Conservation (phyloP, 2,113 vertebrate genomes). For the Ictidomys tridecemlineatus region DNA sequence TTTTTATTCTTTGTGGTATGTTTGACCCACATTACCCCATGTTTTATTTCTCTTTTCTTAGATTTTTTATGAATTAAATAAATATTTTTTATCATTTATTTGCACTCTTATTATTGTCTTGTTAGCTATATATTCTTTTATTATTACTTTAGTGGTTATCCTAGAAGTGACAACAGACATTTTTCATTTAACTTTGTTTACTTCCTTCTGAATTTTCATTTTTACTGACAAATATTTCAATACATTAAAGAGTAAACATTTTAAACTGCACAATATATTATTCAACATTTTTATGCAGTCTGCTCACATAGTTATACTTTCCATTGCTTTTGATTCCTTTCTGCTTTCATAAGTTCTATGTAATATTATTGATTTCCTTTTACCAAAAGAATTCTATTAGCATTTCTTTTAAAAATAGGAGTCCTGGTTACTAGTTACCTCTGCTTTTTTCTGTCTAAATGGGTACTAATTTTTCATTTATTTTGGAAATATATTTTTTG, state of each 20-base stretch:
- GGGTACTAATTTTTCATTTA: not conserved
- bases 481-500: conserved; percentile 20
- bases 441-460: not conserved
- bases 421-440: not conserved
- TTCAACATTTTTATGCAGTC: not conserved
- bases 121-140: not conserved
- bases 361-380: not conserved
- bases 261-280: conserved; percentile 8
- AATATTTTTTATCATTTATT: not conserved
- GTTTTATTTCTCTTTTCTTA: not conserved
- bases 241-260: conserved; percentile 10
- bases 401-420: not conserved
- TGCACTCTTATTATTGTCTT: not conserved
- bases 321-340: not conserved
- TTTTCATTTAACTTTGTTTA: not conserved
- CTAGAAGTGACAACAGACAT: not conserved
- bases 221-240: not conserved
- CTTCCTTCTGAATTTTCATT: not conserved
- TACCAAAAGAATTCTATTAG: not conserved
- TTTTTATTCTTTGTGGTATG: not conserved
- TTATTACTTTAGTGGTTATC: conserved; percentile 15
- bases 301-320: not conserved
- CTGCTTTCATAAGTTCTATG: not conserved
- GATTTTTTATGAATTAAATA: not conserved
- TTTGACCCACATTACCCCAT: not conserved